These are phyloP conservation scores for Geophilus truncorum DNA, from an alignment of 2,888 invertebrate genomes.

Conservation along the genomic window DNA sequence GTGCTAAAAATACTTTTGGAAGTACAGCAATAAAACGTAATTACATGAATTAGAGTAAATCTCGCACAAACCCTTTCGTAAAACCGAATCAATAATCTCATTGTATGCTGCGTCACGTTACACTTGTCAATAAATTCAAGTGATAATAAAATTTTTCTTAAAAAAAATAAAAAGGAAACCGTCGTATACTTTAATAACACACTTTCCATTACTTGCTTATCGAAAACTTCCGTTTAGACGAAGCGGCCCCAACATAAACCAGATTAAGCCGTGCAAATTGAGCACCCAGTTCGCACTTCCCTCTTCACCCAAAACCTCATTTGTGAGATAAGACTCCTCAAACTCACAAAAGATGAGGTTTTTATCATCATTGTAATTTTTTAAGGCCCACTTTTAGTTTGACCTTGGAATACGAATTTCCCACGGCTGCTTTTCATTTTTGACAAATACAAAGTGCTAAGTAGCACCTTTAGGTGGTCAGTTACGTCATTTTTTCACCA, in stretches of 20 bases:
- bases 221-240: not conserved
- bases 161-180: no score
- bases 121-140: not conserved
- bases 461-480: not conserved
- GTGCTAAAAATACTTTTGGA: not conserved
- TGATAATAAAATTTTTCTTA: not conserved
- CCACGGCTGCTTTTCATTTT: not conserved
- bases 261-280: constrained; percentile 4
- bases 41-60: not conserved
- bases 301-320: not conserved
- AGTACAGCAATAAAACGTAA: not conserved
- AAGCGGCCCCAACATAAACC: not conserved
- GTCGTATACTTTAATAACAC: no score
- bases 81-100: not conserved
- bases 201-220: not conserved
- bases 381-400: not conserved
- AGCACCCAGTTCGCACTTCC: not conserved
- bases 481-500: not conserved
- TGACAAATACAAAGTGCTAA: not conserved
- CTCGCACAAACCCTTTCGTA: not conserved
- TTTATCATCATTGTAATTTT: not conserved
- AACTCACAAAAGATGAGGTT: not conserved
- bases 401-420: not conserved
- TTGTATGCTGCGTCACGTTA: not conserved
- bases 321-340: not conserved